Base-by-base conservation (phyloP, 2,888 invertebrate genomes). In the Ganaspis brasiliensis region DNA sequence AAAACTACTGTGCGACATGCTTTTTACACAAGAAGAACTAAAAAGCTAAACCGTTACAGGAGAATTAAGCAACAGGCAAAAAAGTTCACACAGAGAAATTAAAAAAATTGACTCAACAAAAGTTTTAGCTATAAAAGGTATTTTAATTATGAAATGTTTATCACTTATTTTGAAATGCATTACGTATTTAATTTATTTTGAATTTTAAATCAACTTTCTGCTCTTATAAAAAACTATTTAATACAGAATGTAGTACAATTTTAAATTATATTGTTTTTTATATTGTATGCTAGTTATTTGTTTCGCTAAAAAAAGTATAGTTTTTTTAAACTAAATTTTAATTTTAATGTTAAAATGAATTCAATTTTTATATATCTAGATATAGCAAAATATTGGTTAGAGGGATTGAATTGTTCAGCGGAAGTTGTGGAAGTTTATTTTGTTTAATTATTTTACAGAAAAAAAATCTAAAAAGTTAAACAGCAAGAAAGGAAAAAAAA, bases 101-200 rank as follows among this genome's bases (percentile, higher is more conserved):
- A 1, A 16, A 31, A 35, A 59, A 35, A 5, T 59, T 2, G 59
- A 59, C n/a, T 26, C 59, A n/a, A 59, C 59, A 10, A 31, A n/a
- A 59, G 59, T 59, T 31, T 31, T 59, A 16, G 59, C 59, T 14
- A 35, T 59, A 31, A 59, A 59, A 59, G 59, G 35, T 59, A 59
- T 31, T 31, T 31, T 4, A 31, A 31, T 31, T 31, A 4, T 31
- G 2, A 2, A 31, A 2, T 31, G 6, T 31, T 31, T 31, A 31
- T 6, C 6, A 31, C 31, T 31, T 31, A 31, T 31, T 31, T 31
- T 31, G 6, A 31, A 31, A 6, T 31, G 3, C 6, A 31, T 31
- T 31, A 31, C 31, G 31, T 31, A 31, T 31, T 31, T 31, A 2
- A 31, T 6, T 6, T 31, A 31, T 31, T 31, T 31, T 31, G 2